Percentiles rank a stretch among this genome's conserved stretches.
Conservation (phyloP, 2,113 vertebrate genomes). For the Lepisosteus oculatus region DNA sequence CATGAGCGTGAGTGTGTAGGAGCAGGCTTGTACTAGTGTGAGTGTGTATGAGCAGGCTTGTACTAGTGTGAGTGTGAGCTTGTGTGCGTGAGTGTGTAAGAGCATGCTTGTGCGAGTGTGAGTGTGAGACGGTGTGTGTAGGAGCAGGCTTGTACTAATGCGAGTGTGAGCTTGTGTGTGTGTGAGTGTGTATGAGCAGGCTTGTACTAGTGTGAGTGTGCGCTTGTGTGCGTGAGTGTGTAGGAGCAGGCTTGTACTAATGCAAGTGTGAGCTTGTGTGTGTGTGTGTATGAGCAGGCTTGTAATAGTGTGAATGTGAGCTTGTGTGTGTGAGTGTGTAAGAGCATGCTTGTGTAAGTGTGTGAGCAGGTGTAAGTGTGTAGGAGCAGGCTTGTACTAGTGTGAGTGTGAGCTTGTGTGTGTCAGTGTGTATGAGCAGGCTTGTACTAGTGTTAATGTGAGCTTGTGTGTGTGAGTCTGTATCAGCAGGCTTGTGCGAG, state of each 20-base stretch:
- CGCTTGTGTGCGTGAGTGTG: neutral
- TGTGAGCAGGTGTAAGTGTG: neutral
- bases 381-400: neutral
- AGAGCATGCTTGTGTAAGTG: neutral
- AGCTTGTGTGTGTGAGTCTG: neutral
- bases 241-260: neutral
- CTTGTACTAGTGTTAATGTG: neutral
- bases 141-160: neutral
- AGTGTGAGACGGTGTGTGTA: neutral
- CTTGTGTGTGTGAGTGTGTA: neutral
- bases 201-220: neutral
- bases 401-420: neutral
- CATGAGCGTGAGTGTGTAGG: constrained; percentile 44
- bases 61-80: neutral
- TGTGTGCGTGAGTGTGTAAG: neutral
- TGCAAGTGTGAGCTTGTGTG: neutral
- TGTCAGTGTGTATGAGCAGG: neutral
- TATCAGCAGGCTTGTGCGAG: neutral
- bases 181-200: neutral
- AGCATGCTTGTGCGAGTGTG: neutral
- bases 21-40: constrained; percentile 51
- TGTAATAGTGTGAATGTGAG: neutral
- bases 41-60: neutral
- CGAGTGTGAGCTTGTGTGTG: too few relatives aligned
- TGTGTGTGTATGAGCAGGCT: neutral